Percentiles rank a stretch among this genome's conserved stretches.
Conservation (phyloP, 2,888 invertebrate species). For the Synanthedon andrenaeformis region DNA sequence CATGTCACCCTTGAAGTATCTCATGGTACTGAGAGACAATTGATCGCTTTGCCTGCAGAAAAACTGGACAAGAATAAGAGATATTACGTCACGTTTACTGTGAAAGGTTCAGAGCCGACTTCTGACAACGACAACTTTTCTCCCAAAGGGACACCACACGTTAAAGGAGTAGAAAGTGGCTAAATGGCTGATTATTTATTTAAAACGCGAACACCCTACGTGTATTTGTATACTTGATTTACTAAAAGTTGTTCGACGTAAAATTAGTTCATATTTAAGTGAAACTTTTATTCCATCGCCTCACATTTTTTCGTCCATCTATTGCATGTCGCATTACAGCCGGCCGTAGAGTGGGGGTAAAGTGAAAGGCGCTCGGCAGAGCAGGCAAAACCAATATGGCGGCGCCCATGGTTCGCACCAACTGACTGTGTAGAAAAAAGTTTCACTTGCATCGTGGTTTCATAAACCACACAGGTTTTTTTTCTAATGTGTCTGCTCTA, state of each 20-base stretch:
- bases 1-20: slow-evolving; percentile 84
- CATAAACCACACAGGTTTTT: too few species aligned
- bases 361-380: too few species aligned
- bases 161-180: slow-evolving; percentile 42
- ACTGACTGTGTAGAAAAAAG: background rate
- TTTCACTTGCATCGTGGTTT: background rate
- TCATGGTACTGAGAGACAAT: slow-evolving; percentile 85
- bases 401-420: background rate
- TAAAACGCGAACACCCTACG: background rate
- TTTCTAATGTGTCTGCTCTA: slow-evolving; percentile 1
- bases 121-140: slow-evolving; percentile 64
- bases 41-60: slow-evolving; percentile 89
- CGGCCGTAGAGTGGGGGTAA: too few species aligned
- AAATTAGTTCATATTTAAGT: too few species aligned
- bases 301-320: too few species aligned
- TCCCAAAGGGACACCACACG: slow-evolving; percentile 52
- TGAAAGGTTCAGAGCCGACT: slow-evolving; percentile 78
- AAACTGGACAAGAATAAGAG: slow-evolving; percentile 88
- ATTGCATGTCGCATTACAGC: too few species aligned
- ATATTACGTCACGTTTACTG: slow-evolving; percentile 93
- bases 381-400: too few species aligned
- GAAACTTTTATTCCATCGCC: too few species aligned
- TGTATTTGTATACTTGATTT: slow-evolving; percentile 1
- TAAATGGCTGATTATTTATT: slow-evolving; percentile 9
- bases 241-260: slow-evolving; percentile 3